phyloP scores from a whole-genome alignment of 2,797 vertebrate species.

The Ispidina picta region DNA sequence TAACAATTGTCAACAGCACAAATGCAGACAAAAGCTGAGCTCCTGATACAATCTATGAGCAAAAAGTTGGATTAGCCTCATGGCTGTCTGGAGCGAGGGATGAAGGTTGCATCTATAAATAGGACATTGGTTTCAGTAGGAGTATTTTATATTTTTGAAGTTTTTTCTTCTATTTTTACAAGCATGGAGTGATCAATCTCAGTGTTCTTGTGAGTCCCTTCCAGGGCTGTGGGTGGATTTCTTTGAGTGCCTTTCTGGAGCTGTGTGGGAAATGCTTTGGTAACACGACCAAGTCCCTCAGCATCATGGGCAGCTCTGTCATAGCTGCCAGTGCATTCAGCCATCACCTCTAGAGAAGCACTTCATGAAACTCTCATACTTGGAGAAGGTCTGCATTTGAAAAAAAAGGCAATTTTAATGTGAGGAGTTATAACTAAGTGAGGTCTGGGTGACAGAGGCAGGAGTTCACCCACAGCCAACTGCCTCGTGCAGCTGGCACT shows the following conservation, averaged over 20 bases:
- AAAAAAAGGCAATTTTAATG: neutral
- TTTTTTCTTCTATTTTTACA: neutral
- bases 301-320: neutral
- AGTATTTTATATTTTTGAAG: slow-evolving; percentile 6
- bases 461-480: rapidly evolving
- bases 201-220: neutral
- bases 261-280: neutral
- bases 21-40: neutral
- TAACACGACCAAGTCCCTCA: neutral
- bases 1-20: neutral
- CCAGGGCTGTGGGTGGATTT: neutral
- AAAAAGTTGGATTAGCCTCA: neutral
- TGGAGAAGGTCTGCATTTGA: neutral
- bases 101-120: neutral
- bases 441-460: neutral
- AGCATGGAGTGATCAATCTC: neutral
- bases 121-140: neutral
- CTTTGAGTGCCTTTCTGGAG: neutral
- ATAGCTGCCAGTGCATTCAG: neutral
- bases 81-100: neutral
- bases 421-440: neutral
- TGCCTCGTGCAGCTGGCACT: neutral
- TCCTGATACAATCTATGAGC: neutral
- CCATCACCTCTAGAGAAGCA: neutral
- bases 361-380: neutral